Conservation (phyloP, 2,113 vertebrate species). For the Brienomyrus brachyistius region DNA sequence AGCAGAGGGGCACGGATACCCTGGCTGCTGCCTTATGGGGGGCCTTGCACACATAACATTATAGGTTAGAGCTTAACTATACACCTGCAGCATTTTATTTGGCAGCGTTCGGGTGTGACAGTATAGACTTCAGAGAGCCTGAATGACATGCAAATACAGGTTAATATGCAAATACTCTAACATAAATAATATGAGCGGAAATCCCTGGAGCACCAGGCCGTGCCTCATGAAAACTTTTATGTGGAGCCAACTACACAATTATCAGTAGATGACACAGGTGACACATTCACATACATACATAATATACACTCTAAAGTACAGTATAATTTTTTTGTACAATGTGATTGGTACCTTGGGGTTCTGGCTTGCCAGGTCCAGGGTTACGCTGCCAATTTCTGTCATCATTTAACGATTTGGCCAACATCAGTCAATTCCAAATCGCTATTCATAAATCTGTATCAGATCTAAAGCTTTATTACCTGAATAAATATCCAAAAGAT, state of each 20-base stretch:
- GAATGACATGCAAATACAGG: not conserved
- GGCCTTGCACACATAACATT: too few species aligned
- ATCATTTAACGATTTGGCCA: not conserved
- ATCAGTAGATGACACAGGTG: not conserved
- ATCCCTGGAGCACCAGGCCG: not conserved
- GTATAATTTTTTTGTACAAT: not conserved
- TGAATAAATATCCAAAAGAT: not conserved
- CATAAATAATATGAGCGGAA: not conserved
- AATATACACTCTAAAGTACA: not conserved
- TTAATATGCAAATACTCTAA: too few species aligned
- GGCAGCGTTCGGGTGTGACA: not conserved
- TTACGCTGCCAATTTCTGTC: not conserved
- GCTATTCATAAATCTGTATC: not conserved
- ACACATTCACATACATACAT: not conserved
- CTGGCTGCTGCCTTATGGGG: not conserved
- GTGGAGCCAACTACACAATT: not conserved
- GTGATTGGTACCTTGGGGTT: not conserved
- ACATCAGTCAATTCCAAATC: not conserved
- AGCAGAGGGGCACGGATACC: not conserved
- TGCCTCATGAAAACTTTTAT: not conserved
- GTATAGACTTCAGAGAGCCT: not conserved
- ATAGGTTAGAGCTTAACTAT: too few species aligned
- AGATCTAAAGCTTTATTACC: not conserved
- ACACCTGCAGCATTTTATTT: not conserved
- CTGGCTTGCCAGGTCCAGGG: not conserved